A percentile compares a stretch with the other conserved stretches of the same genome.
Conservation (phyloP, 2,888 invertebrate genomes). For the Leucophora obtusa region DNA sequence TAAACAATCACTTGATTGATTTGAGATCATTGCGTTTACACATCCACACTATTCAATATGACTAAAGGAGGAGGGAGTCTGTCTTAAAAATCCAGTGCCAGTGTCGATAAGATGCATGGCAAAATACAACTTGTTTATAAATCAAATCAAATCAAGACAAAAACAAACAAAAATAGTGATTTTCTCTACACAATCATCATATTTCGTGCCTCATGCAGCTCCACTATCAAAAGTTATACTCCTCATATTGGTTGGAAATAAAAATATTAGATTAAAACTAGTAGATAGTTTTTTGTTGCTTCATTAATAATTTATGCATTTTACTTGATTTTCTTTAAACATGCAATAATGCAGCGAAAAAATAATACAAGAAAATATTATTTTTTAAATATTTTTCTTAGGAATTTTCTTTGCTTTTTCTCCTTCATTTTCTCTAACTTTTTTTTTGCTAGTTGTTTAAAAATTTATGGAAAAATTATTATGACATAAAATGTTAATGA, state of each 20-base stretch:
- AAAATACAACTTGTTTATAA: neutral
- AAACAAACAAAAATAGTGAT: neutral
- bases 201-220: constrained; percentile 43
- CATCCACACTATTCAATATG: too few species aligned
- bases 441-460: neutral
- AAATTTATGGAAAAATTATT: neutral
- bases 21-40: constrained; percentile 47
- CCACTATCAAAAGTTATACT: neutral
- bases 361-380: neutral
- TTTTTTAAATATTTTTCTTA: neutral
- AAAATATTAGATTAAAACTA: neutral
- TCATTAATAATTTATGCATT: constrained; percentile 59
- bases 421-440: too few species aligned
- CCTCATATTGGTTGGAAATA: neutral
- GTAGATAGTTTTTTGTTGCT: constrained; percentile 1
- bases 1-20: constrained; percentile 56
- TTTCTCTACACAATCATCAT: neutral
- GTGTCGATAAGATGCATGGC: neutral
- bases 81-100: neutral
- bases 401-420: neutral
- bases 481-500: constrained; percentile 28
- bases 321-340: constrained; percentile 53
- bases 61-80: neutral
- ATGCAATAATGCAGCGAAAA: constrained; percentile 48
- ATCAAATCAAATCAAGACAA: neutral